Evolutionary conservation across 2,113 vertebrate species (phyloP).

Genomic region (Podocnemis expansa): DNA sequence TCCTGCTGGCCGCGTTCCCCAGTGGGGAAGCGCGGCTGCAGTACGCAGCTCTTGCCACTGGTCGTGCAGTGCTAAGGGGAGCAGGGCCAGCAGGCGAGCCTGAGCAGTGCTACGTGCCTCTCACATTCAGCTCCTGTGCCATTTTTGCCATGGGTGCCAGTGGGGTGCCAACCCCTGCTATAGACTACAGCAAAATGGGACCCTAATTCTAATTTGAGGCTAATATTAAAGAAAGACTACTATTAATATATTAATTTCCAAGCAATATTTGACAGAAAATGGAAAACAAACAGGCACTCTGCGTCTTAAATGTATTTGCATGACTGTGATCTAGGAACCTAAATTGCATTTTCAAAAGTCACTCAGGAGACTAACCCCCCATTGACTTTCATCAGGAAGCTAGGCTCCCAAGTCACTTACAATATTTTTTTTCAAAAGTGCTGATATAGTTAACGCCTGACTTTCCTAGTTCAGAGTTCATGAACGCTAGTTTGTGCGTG

Average conservation of each 20-base stretch:
- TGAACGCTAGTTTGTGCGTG: background rate
- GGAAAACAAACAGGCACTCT: background rate
- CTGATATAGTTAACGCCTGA: background rate
- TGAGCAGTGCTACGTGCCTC: too few relatives aligned
- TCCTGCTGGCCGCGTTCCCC: too few relatives aligned
- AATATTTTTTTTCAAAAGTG: background rate
- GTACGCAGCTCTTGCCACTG: too few relatives aligned
- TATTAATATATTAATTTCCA: background rate
- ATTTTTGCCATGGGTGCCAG: too few relatives aligned
- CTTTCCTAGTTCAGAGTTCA: background rate
- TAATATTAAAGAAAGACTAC: background rate
- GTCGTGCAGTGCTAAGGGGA: too few relatives aligned
- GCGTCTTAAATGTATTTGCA: background rate
- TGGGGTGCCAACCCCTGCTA: too few relatives aligned
- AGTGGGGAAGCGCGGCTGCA: too few relatives aligned
- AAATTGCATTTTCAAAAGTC: background rate
- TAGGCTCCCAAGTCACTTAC: background rate
- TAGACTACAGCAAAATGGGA: background rate
- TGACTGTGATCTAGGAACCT: background rate
- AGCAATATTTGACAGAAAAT: background rate
- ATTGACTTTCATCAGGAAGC: background rate
- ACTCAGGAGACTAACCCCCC: background rate
- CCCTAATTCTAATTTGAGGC: background rate
- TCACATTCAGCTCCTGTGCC: too few relatives aligned
- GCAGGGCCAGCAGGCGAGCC: too few relatives aligned